Evolutionary conservation across 2,888 invertebrate genomes (phyloP), one percentile per base, ranked within the genome.

Genomic region (Xylocampa areola): DNA sequence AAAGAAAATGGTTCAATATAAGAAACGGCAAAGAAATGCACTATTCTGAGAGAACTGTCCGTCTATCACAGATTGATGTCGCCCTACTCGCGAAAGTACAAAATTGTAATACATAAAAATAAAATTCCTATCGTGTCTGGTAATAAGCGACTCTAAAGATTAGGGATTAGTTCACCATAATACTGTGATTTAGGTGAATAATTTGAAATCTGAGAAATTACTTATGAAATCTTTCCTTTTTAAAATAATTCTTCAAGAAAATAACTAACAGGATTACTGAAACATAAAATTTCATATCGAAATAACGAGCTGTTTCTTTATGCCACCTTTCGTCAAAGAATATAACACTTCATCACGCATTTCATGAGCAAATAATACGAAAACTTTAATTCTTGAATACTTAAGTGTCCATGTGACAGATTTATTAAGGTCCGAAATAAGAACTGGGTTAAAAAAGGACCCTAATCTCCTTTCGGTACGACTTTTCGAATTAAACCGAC

Each of bases 371-470:
- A 84, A 87, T 84, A 85, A 86, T 77, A 61, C 76, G 57, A 75
- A 82, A 72, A 77, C 76, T 76, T 81, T 76, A 81, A 81, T 84
- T 80, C 80, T 77, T 79, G 55, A 68, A 71, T 80, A 67, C 78
- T 74, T 82, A 82, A 84, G 80, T 79, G 81, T 80, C 77, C 77
- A 64, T 74, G 72, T 73, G 85, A 82, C 85, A 86, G 90, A 91
- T 91, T 91, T 91, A 91, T 91, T 84, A 79, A 81, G 90, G 89
- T 85, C 79, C 76, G 57, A 54, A 58, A 67, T 70, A 77, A 77
- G 69, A 77, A 78, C 69, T 73, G 81, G 68, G 68, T 76, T 75
- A 79, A 79, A 81, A 80, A 84, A 84, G 48, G 48, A 59, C 52
- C 25, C 48, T 77, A 79, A 83, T 76, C 79, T 67, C 62, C 82